Base-by-base conservation (phyloP, 2,113 vertebrate species). In the Mobula hypostoma region DNA sequence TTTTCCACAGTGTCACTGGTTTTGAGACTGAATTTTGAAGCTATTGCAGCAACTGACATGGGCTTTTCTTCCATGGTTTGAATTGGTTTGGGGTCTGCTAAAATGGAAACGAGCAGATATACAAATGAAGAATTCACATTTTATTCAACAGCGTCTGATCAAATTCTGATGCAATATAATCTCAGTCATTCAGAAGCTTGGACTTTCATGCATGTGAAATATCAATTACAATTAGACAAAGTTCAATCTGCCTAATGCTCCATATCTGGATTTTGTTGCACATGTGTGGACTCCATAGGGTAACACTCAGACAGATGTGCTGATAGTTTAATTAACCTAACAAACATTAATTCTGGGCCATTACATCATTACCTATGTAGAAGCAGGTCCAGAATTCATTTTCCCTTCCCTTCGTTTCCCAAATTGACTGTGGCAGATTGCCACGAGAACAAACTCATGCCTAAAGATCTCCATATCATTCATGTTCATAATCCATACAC, bases 21-120 rank as follows among this genome's bases (percentile, higher is more conserved):
- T 56, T 56, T 36, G 40, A 56, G 91, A 27, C 11, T 74, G 40
- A 93, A 93, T 74, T 56, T 74, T 48, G 70, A 93, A 14, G 91
- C 91, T 93, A 93, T 56, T 48, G 91, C 91, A 93, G 91, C 91
- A 24, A 93, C 91, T 74, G 91, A 93, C 21, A 56, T 27, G 21
- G 91, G 91, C 24, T 93, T 93, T 74, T 93, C 91, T 93, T 93
- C 91, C 91, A 93, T 74, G 21, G 91, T 74, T 93, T 48, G 68
- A 21, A 14, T 7, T 56, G 91, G 24, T 9, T 56, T 32, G 90
- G 48, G 40, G 68, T 56, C 36, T 29, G 68, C 91, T 93, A 93
- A 74, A 72, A 48, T 29, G 91, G 68, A 74, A 29, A 56, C 27
- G 6, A 24, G 8, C 19, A 93, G 36, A 40, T 56, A 56, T 93